Conservation (phyloP, 2,888 invertebrate genomes). For the Anticlea derivata region DNA sequence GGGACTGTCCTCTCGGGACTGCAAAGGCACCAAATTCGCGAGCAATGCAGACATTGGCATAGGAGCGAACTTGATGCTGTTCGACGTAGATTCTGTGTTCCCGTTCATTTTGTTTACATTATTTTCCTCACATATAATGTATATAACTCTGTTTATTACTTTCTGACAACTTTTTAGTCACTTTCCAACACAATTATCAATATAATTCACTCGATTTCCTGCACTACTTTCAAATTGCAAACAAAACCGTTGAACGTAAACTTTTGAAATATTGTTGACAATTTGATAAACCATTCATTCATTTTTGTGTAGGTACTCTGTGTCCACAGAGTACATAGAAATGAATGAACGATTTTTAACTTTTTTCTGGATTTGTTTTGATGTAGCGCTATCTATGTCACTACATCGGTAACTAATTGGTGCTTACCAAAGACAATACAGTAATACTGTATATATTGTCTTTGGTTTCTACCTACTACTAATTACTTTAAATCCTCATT, state of each 20-base stretch:
- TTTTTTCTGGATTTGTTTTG: too few species aligned
- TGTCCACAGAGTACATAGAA: too few species aligned
- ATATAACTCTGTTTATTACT: background rate
- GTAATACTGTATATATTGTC: too few species aligned
- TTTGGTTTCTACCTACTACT: too few species aligned
- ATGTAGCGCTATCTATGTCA: too few species aligned
- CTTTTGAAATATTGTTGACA: constrained; percentile 11
- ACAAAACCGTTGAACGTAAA: constrained; percentile 7
- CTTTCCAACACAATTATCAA: background rate
- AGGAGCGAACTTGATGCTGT: constrained; percentile 72
- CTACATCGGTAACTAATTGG: too few species aligned
- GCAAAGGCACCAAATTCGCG: constrained; percentile 66
- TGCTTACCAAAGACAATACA: too few species aligned
- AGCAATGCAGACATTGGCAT: constrained; percentile 76
- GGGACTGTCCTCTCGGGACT: constrained; percentile 53
- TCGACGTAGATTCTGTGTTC: constrained; percentile 67
- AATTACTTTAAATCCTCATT: too few species aligned
- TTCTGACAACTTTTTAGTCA: background rate
- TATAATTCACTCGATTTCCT: background rate
- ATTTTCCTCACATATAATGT: constrained; percentile 5
- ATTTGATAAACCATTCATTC: too few species aligned
- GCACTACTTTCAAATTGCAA: background rate
- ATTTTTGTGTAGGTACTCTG: too few species aligned
- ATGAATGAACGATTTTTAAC: too few species aligned
- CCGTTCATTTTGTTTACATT: constrained; percentile 54